phyloP scores from a whole-genome alignment of 1,140 invertebrate species.

The Anastrepha obliqua region DNA sequence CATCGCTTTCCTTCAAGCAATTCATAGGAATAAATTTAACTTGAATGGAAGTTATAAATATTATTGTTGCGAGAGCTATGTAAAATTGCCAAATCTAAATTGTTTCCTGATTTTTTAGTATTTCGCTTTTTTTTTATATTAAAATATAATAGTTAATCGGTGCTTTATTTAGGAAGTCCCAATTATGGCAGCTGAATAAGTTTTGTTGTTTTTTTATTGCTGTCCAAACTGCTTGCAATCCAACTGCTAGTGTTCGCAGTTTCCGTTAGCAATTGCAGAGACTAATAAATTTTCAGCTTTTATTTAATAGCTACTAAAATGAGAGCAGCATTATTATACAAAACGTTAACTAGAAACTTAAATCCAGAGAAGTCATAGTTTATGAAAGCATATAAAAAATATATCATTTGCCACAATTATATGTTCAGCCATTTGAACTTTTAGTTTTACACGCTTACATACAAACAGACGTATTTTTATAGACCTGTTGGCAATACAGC shows the following conservation, averaged over 20 bases:
- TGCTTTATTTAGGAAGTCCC: too few species aligned
- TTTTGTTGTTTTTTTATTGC: neutral
- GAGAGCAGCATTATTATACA: neutral
- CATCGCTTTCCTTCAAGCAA: too few species aligned
- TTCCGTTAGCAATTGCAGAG: neutral
- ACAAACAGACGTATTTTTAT: neutral
- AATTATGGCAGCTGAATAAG: too few species aligned
- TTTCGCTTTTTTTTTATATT: too few species aligned
- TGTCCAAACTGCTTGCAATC: neutral
- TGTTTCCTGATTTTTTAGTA: too few species aligned
- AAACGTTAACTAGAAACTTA: conserved; percentile 23
- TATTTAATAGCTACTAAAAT: conserved; percentile 31
- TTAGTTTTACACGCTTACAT: neutral
- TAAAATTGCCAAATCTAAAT: too few species aligned
- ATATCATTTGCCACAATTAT: neutral
- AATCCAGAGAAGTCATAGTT: neutral
- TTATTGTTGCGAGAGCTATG: too few species aligned
- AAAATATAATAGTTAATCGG: too few species aligned
- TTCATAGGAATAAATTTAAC: too few species aligned
- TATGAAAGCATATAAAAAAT: neutral
- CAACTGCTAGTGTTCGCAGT: neutral
- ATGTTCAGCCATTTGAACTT: neutral
- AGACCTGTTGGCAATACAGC: neutral
- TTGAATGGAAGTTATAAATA: too few species aligned
- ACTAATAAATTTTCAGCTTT: neutral